Conservation (phyloP, 2,797 vertebrate species). For the Melanotaenia boesemani region DNA sequence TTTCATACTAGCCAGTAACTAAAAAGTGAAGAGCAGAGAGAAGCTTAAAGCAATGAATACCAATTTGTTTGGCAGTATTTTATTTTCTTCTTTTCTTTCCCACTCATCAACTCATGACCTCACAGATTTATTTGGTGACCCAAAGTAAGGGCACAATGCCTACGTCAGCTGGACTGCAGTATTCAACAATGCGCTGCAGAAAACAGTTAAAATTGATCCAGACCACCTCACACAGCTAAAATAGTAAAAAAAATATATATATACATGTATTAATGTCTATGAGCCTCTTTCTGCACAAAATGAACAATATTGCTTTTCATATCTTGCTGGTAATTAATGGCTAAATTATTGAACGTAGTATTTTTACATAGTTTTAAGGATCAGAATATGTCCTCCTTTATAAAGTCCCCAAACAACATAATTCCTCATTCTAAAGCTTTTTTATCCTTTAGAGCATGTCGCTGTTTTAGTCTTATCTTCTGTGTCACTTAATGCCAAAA, state of each 20-base stretch:
- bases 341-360: not conserved
- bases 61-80: not conserved
- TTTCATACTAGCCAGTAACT: not conserved
- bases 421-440: slow-evolving; percentile 18
- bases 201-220: slow-evolving; percentile 14
- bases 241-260: not conserved
- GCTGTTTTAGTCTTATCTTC: slow-evolving; percentile 26
- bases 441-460: not conserved
- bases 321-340: not conserved
- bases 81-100: slow-evolving; percentile 13
- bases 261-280: not conserved
- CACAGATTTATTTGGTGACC: slow-evolving; percentile 20
- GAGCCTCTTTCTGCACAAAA: not conserved
- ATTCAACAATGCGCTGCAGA: slow-evolving; percentile 10
- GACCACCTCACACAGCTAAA: slow-evolving; percentile 1
- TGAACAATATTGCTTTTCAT: not conserved
- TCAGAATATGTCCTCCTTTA: not conserved
- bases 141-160: slow-evolving; percentile 10
- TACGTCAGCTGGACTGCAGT: slow-evolving; percentile 1
- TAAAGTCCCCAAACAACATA: not conserved
- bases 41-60: slow-evolving; percentile 1
- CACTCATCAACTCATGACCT: slow-evolving; percentile 14
- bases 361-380: not conserved
- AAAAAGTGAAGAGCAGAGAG: not conserved
- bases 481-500: slow-evolving; percentile 34